Base-by-base conservation (phyloP, 2,888 invertebrate species). In the Hipparchia sbordonii region DNA sequence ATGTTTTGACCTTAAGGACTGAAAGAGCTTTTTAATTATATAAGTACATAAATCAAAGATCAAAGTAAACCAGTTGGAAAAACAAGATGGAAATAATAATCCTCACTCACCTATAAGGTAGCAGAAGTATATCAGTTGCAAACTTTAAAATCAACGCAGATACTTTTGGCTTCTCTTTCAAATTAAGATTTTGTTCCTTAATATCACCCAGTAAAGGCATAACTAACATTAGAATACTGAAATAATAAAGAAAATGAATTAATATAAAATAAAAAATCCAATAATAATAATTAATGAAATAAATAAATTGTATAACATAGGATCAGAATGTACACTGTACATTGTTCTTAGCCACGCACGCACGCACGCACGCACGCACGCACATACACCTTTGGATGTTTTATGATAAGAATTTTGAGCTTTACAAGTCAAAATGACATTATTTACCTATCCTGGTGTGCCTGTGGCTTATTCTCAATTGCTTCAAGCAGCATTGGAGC, bases 401-500 rank as follows among this genome's bases (percentile, higher is more conserved):
- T 39, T 39, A 39, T 4, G 48, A 6, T n/a, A 0, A 56, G 5
- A 56, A 13, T 1, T 39, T 39, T 39, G 0, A 4, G 13, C n/a
- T 54, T 12, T 10, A n/a, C 12, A n/a, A n/a, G 56, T 12, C 48
- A 54, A 10, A 60, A 51, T 2, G 48, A 10, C 3, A 62, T 71
- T 48, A 75, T 82, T 88, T 87, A 97, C 97, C 96, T 96, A 86
- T 98, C 97, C 84, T 98, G 97, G 88, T 98, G 98, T 56, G 95
- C 95, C 76, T 96, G 95, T 51, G 98, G 97, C 85, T 97, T 97
- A 71, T 96, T 96, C 82, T 97, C 97, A 65, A 98, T 93, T 76
- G 97, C 96, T 82, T 96, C 95, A 45, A 98, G 89, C 71, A 98
- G 89, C 74, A 95, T 93, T 6, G 98, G 97, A 12, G 97, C 95